A percentile compares a stretch with the other conserved stretches of the same genome.
phyloP scores from a whole-genome alignment of 2,888 invertebrate genomes.

The Matsumyia berberina region DNA sequence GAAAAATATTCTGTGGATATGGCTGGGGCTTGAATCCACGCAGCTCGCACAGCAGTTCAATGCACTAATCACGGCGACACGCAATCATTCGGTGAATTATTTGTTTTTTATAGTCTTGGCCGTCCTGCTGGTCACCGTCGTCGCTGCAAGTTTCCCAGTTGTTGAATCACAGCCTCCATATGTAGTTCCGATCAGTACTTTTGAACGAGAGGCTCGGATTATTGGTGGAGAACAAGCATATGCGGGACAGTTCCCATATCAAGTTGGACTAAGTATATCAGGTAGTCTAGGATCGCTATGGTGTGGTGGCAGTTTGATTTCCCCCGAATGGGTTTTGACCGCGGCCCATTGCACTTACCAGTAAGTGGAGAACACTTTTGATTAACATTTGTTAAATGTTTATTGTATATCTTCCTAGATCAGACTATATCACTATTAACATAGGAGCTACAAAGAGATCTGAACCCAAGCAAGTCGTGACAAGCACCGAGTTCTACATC shows the following conservation, averaged over 20 bases:
- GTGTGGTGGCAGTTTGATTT: conserved; percentile 81
- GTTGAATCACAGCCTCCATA: neutral
- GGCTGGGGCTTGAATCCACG: no score
- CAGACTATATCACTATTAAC: conserved; percentile 69
- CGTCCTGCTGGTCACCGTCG: neutral
- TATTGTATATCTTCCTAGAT: neutral
- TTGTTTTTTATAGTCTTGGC: neutral
- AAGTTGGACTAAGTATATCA: conserved; percentile 79
- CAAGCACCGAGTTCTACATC: conserved; percentile 78
- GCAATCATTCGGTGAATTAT: no score
- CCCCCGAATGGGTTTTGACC: conserved; percentile 80
- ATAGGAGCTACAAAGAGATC: conserved; percentile 78
- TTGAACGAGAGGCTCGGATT: conserved; percentile 34
- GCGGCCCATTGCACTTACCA: conserved; percentile 81
- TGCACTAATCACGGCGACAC: no score
- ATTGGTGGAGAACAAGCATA: conserved; percentile 40
- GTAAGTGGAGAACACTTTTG: no score
- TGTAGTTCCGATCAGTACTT: neutral
- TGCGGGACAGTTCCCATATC: conserved; percentile 69
- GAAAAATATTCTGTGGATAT: no score
- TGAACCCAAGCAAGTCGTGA: conserved; percentile 73
- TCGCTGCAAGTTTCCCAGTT: neutral
- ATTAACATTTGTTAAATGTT: no score
- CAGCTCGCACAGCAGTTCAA: no score
- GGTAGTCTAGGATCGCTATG: conserved; percentile 73